These are phyloP conservation scores for Brenthis ino DNA, from an alignment of 2,888 invertebrate genomes.

Conservation along the genomic window DNA sequence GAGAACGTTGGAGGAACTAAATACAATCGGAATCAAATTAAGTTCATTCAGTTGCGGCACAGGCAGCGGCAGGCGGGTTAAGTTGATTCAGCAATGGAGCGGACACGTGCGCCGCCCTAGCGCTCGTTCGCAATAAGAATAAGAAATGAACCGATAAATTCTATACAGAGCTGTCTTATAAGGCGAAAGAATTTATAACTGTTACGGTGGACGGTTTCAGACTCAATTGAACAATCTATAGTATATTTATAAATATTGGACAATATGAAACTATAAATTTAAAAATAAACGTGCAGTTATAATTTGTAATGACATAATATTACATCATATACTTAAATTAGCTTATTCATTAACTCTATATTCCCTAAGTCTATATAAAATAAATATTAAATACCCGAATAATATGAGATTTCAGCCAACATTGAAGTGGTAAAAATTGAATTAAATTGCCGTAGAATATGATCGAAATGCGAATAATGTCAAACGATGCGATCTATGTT, in stretches of 20 bases:
- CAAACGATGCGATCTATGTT: slow-evolving; percentile 36
- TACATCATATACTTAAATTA: no score
- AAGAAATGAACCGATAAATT: slow-evolving; percentile 60
- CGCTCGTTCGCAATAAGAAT: slow-evolving; percentile 62
- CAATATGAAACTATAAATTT: neutral
- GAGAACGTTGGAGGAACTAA: slow-evolving; percentile 70
- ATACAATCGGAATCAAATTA: slow-evolving; percentile 80
- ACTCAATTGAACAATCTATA: slow-evolving; percentile 28
- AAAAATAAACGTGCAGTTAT: neutral
- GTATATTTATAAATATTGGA: slow-evolving; percentile 24
- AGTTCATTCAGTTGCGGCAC: slow-evolving; percentile 76
- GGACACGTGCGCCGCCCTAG: slow-evolving; percentile 57
- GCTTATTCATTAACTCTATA: no score
- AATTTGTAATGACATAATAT: no score
- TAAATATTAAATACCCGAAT: neutral
- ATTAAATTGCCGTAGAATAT: slow-evolving; percentile 21
- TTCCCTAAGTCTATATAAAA: neutral
- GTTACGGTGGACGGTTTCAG: slow-evolving; percentile 31
- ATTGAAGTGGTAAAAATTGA: slow-evolving; percentile 1
- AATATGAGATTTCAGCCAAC: neutral
- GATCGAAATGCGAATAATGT: slow-evolving; percentile 40
- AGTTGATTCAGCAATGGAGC: slow-evolving; percentile 74
- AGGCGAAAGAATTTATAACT: slow-evolving; percentile 43
- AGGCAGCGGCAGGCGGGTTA: slow-evolving; percentile 59
- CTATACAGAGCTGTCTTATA: slow-evolving; percentile 46